Evolutionary conservation across 2,888 invertebrate species (phyloP).

Genomic region (Agrochola litura): DNA sequence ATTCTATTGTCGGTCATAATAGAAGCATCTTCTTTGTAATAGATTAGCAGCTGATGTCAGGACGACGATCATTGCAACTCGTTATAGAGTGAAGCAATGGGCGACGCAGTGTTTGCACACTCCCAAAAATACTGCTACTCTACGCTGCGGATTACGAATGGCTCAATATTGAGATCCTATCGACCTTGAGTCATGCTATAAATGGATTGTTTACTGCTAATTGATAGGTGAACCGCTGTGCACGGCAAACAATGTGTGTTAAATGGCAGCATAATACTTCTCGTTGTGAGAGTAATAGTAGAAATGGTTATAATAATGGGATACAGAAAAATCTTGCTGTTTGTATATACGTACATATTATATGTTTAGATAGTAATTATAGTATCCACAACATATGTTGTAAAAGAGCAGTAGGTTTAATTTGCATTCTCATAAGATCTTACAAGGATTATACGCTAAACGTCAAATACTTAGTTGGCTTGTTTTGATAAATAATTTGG

Average conservation of each 20-base stretch:
- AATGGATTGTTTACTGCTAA: slow-evolving; percentile 57
- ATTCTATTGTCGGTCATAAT: slow-evolving; percentile 32
- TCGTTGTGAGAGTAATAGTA: background rate
- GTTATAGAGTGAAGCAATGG: slow-evolving; percentile 3
- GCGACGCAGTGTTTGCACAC: background rate
- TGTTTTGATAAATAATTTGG: no score
- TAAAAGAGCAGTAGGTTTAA: slow-evolving; percentile 5
- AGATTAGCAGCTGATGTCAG: background rate
- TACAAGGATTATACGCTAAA: background rate
- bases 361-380: background rate
- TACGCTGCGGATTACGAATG: slow-evolving; percentile 32
- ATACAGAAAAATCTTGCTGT: background rate
- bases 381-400: slow-evolving; percentile 5
- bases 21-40: slow-evolving; percentile 17
- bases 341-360: background rate
- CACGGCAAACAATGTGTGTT: slow-evolving; percentile 37
- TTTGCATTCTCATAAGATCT: background rate
- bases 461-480: slow-evolving; percentile 8
- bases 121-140: slow-evolving; percentile 27
- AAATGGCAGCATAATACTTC: slow-evolving; percentile 14
- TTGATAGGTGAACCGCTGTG: slow-evolving; percentile 47
- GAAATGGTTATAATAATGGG: slow-evolving; percentile 11
- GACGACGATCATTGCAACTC: no score
- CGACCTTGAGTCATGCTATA: slow-evolving; percentile 50
- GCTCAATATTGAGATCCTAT: slow-evolving; percentile 50